Base-by-base conservation (phyloP, 2,797 vertebrate genomes). In the Rhincodon typus region DNA sequence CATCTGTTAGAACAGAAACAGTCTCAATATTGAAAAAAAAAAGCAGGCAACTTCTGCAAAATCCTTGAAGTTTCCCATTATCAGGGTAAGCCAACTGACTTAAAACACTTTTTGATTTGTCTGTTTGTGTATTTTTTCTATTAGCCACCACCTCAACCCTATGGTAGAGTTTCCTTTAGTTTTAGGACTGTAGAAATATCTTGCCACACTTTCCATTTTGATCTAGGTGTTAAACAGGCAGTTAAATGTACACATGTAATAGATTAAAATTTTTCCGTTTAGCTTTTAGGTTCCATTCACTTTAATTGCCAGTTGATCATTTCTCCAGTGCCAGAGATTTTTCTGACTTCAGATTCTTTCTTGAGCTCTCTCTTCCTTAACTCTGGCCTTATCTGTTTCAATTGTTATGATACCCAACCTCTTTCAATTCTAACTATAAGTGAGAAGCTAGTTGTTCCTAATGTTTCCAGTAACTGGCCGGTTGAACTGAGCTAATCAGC, bases 1-100 rank as follows among this genome's bases (percentile, higher is more conserved):
- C 96, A 93, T 96, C 97, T 98, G 97, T 38, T 82, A 91, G 88
- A 95, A 46, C 46, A 4, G n/a, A 57, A 53, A 90, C 17, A 38
- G 21, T 12, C 25, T 7, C 46, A 46, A 23, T 84, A 23, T 1
- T 42, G 79, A 34, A 79, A 79, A 82, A 82, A 42, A 10, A 46
- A 23, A 46, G 38, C 82, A 46, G 42, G 69, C 25, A 23, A 30
- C 38, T 21, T 72, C 25, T 94, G 4, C 13, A 50, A 27, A 12
- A 46, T 57, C 57, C 10, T 57, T 57, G 6, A 57, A 57, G 57
- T 57, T 57, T 57, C 57, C 57, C 5, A 8, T 12, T 57, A 57
- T 12, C 57, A 57, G 57, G 57, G 57, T 57, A 57, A 8, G 57
- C 57, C 7, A 57, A 57, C 7, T 57, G 57, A 57, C 7, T 57